phyloP scores from a whole-genome alignment of 2,888 invertebrate genomes.

The Baccha elongata region DNA sequence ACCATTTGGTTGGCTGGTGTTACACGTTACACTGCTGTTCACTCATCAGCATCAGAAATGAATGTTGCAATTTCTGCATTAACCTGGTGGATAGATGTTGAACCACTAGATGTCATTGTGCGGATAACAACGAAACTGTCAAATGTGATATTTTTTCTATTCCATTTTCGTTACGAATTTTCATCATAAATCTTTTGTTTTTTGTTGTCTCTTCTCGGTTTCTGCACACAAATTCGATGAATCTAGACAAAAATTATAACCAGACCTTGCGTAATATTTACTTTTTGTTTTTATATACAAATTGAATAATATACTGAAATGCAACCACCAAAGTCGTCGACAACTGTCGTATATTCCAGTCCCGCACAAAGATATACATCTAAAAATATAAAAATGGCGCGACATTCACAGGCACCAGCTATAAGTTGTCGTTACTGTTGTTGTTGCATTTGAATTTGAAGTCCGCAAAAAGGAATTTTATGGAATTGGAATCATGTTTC shows the following conservation, averaged over 20 bases:
- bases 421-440: no score
- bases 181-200: constrained; percentile 59
- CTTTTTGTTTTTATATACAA: constrained; percentile 63
- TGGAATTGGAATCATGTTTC: constrained; percentile 63
- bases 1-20: constrained; percentile 12
- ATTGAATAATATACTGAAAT: constrained; percentile 65
- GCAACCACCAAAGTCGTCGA: constrained; percentile 27
- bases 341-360: constrained; percentile 37
- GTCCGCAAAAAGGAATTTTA: constrained; percentile 21
- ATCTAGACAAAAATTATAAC: constrained; percentile 10
- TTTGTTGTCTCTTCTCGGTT: neutral
- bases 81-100: constrained; percentile 16
- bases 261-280: constrained; percentile 70
- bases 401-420: constrained; percentile 18
- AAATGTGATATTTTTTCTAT: constrained; percentile 33
- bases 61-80: constrained; percentile 42
- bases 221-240: constrained; percentile 10
- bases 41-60: constrained; percentile 39
- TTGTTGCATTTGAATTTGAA: constrained; percentile 5
- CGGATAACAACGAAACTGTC: constrained; percentile 63
- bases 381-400: constrained; percentile 29
- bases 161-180: constrained; percentile 45
- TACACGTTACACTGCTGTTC: constrained; percentile 10
- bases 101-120: constrained; percentile 61
- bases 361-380: constrained; percentile 49